phyloP scores from a whole-genome alignment of 2,797 vertebrate species.

The Sebastes minor region DNA sequence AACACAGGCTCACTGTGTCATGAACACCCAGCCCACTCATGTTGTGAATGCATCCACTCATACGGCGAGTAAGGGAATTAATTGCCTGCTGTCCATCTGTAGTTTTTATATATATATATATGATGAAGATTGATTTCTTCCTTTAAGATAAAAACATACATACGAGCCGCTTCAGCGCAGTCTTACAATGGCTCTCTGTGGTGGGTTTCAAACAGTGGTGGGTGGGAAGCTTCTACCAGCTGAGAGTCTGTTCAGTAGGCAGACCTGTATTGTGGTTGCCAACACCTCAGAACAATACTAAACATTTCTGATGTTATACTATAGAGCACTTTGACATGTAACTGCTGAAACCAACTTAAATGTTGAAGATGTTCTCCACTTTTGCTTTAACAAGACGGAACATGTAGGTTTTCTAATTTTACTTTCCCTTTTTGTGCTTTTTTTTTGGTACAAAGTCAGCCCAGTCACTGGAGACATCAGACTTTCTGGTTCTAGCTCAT shows the following conservation, averaged over 20 bases:
- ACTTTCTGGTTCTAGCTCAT: not conserved
- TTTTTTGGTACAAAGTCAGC: not conserved
- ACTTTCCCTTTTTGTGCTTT: not conserved
- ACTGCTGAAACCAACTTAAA: not conserved
- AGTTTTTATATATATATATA: slow-evolving; percentile 6
- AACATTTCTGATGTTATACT: slow-evolving; percentile 3
- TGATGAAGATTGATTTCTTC: slow-evolving; percentile 25
- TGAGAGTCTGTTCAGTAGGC: slow-evolving; percentile 23
- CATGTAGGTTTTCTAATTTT: not conserved
- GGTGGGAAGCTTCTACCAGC: slow-evolving; percentile 19
- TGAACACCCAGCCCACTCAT: slow-evolving; percentile 57
- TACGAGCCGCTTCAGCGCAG: not conserved
- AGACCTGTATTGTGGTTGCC: not conserved
- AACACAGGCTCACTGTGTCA: slow-evolving; percentile 43
- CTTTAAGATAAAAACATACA: slow-evolving; percentile 6
- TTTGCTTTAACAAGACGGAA: not conserved
- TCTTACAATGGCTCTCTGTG: slow-evolving; percentile 30
- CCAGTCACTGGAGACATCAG: not conserved
- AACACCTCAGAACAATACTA: not conserved
- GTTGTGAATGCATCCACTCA: slow-evolving; percentile 24
- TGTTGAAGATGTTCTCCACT: not conserved
- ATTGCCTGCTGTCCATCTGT: slow-evolving; percentile 64
- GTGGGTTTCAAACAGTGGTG: slow-evolving; percentile 21
- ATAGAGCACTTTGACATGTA: slow-evolving; percentile 7
- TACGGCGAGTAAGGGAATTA: slow-evolving; percentile 30